Evolutionary conservation across 2,797 vertebrate genomes (phyloP), one percentile per base, ranked within the genome.

Genomic region (Hydrolagus colliei): DNA sequence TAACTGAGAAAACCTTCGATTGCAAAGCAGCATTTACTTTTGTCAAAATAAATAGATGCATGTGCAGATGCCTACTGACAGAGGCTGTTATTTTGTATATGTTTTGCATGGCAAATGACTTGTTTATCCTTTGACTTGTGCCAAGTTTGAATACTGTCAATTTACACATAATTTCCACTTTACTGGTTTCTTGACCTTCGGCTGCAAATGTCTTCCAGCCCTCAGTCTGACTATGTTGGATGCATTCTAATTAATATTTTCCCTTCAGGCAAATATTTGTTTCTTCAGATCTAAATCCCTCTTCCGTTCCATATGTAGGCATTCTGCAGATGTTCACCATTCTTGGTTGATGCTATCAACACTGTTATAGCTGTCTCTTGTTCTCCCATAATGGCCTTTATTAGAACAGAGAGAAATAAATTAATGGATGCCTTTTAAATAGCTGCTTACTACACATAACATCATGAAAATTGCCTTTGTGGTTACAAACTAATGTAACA

Each of bases 181-280:
- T 96, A 91, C 92, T 94, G 92, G 94, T 93, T 96, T 95, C 95
- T 95, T 92, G 90, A 91, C 91, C 92, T 96, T 97, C 96, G 96
- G 95, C 96, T 95, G 95, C 96, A 95, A 95, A 94, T 91, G 92
- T 96, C 95, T 97, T 95, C 91, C 93, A 94, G 94, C 95, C 94
- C 96, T 96, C 96, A 96, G 96, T 96, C 93, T 94, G 93, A 94
- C 93, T 92, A 93, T 93, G 94, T 68, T 93, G 93, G 96, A 95
- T 96, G 96, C 94, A 96, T 97, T 97, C 95, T 97, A 97, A 97
- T 97, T 98, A 96, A 97, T 97, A 95, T 96, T 96, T 95, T 94
- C 92, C 94, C 95, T 96, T 95, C 94, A 95, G 95, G 96, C 94
- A 97, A 97, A 96, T 96, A 96, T 96, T 96, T 97, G 95, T 96